These are phyloP conservation scores for Battus philenor DNA, from an alignment of 1,140 invertebrate species.

Conservation along the genomic window DNA sequence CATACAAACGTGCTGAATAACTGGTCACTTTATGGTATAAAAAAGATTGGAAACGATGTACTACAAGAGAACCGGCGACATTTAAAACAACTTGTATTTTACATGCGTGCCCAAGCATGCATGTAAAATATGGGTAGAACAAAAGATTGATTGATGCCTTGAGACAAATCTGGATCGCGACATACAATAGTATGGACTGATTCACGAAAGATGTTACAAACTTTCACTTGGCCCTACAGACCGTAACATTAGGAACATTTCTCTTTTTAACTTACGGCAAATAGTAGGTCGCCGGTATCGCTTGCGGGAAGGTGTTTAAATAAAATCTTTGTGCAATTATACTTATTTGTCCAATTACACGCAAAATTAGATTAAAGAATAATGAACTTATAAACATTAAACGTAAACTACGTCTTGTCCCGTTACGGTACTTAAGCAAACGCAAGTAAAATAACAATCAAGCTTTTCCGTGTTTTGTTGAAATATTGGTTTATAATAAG, in stretches of 20 bases:
- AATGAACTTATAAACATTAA: background rate
- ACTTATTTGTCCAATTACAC: conserved; percentile 2
- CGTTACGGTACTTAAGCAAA: no score
- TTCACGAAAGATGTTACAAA: conserved; percentile 53
- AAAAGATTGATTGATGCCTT: conserved; percentile 50
- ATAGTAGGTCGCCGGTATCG: background rate
- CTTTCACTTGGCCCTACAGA: conserved; percentile 65
- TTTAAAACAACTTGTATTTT: no score
- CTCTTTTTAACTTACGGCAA: conserved; percentile 28
- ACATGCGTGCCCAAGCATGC: no score
- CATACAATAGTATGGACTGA: conserved; percentile 45
- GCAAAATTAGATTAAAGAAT: background rate
- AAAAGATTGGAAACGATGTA: no score
- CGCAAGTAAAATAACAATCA: no score
- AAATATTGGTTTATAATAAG: no score
- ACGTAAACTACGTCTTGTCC: background rate
- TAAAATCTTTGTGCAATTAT: conserved; percentile 1
- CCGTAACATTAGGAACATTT: conserved; percentile 43
- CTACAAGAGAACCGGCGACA: conserved; percentile 24
- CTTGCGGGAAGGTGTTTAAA: conserved; percentile 1
- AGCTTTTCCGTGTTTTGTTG: no score
- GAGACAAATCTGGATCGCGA: conserved; percentile 56
- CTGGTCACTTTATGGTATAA: no score
- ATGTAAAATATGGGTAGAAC: no score
- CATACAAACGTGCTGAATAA: no score